A percentile compares a stretch with the other conserved stretches of the same genome.
Conservation (phyloP, 2,888 invertebrate species). For the Lasiommata megera region DNA sequence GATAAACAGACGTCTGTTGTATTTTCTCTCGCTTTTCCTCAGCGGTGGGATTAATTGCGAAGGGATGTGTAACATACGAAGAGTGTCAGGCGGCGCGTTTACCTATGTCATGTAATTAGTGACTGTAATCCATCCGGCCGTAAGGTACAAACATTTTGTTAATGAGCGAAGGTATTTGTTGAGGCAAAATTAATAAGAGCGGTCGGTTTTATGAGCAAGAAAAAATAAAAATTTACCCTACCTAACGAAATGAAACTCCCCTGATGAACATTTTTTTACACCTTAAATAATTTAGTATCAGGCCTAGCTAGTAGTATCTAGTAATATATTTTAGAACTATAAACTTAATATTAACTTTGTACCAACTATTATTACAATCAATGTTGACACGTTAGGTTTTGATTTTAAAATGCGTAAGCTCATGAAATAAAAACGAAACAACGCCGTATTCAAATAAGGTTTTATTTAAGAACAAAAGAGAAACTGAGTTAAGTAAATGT, state of each 20-base stretch:
- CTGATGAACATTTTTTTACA: too few species aligned
- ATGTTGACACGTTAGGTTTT: too few species aligned
- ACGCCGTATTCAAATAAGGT: conserved; percentile 3
- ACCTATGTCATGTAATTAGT: conserved; percentile 18
- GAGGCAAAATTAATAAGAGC: not conserved
- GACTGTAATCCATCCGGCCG: conserved; percentile 21
- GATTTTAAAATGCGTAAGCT: not conserved
- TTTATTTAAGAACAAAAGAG: not conserved
- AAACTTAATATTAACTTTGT: too few species aligned
- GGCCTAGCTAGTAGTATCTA: not conserved
- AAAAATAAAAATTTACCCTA: too few species aligned
- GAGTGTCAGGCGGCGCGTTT: conserved; percentile 12
- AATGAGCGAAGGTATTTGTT: not conserved
- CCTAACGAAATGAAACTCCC: too few species aligned
- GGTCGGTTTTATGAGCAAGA: not conserved
- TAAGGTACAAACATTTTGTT: conserved; percentile 7
- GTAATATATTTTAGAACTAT: too few species aligned
- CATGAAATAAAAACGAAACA: not conserved
- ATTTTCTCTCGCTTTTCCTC: not conserved
- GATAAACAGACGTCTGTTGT: not conserved
- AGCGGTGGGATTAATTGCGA: not conserved
- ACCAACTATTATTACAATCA: too few species aligned
- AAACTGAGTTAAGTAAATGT: not conserved
- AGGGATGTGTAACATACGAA: conserved; percentile 5
- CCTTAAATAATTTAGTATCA: too few species aligned